A percentile compares a stretch with the other conserved stretches of the same genome.
Conservation (phyloP, 2,797 vertebrate genomes). For the Myripristis jacobus region DNA sequence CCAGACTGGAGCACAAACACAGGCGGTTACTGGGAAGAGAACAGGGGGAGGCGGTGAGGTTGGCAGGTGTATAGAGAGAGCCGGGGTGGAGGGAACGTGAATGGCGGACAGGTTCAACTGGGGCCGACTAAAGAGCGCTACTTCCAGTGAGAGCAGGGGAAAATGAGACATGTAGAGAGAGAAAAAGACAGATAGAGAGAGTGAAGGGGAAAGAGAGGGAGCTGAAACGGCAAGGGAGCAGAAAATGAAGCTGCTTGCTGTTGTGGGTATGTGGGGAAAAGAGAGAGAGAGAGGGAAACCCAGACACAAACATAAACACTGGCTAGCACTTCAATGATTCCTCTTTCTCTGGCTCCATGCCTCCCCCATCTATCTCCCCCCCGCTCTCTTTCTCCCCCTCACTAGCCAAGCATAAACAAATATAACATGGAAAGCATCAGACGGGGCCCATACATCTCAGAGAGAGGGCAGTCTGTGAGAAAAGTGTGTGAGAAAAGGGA, state of each 20-base stretch:
- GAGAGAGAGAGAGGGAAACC: constrained; percentile 62
- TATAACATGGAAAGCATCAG: constrained; percentile 73
- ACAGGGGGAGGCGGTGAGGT: constrained; percentile 13
- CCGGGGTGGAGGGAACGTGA: constrained; percentile 27
- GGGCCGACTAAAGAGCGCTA: constrained; percentile 46
- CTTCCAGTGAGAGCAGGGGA: constrained; percentile 23
- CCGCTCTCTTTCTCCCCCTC: constrained; percentile 20
- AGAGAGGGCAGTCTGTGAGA: constrained; percentile 31
- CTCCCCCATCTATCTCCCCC: constrained; percentile 10
- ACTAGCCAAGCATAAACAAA: constrained; percentile 72
- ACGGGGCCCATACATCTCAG: constrained; percentile 52
- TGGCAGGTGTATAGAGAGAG: constrained; percentile 74
- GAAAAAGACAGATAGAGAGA: constrained; percentile 27
- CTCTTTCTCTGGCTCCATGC: constrained; percentile 56
- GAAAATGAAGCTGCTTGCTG: constrained; percentile 61
- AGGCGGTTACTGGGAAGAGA: constrained; percentile 22
- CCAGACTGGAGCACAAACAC: constrained; percentile 80
- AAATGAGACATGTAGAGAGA: constrained; percentile 2
- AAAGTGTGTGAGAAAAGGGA: constrained; percentile 51
- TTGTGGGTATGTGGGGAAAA: constrained; percentile 65
- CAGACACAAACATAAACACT: constrained; percentile 84
- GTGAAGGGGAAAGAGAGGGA: constrained; percentile 25
- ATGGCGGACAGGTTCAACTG: constrained; percentile 5
- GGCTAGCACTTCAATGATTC: constrained; percentile 75
- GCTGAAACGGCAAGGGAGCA: constrained; percentile 8